Evolutionary conservation across 2,888 invertebrate species (phyloP).

Genomic region (Athalia rosae): DNA sequence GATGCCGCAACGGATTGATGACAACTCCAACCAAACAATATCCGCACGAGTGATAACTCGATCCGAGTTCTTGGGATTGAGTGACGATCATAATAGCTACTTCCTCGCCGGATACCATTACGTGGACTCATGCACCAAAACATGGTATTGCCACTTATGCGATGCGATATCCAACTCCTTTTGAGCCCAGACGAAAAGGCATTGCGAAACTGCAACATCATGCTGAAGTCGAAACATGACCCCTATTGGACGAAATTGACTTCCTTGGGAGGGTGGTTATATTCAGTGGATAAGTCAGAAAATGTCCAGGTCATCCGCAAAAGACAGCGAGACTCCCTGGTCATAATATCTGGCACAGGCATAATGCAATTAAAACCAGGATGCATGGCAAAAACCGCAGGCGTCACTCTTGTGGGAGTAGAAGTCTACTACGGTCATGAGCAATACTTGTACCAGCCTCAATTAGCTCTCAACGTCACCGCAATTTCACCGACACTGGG

Average conservation of each 20-base stretch:
- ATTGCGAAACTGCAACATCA: constrained; percentile 2
- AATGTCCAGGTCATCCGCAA: not conserved
- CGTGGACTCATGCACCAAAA: not conserved
- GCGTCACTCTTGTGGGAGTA: not conserved
- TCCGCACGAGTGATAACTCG: not conserved
- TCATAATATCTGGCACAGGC: not conserved
- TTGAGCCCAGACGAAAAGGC: not conserved
- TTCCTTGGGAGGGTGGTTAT: not conserved
- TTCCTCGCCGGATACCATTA: not conserved
- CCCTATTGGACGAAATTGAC: not conserved
- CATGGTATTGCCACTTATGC: not conserved
- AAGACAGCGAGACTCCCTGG: not conserved
- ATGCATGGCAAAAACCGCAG: not conserved
- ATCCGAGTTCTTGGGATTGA: not conserved
- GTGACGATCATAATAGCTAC: not conserved
- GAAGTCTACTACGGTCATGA: not conserved
- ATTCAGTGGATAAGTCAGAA: not conserved
- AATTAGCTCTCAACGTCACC: no score
- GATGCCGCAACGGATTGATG: not conserved
- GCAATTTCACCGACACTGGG: no score
- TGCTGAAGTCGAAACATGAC: not conserved
- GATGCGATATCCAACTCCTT: not conserved
- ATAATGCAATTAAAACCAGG: not conserved
- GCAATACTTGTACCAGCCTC: constrained; percentile 4
- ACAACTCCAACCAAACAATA: not conserved